phyloP scores from a whole-genome alignment of 2,888 invertebrate species.

The Pemphredon lugubris region DNA sequence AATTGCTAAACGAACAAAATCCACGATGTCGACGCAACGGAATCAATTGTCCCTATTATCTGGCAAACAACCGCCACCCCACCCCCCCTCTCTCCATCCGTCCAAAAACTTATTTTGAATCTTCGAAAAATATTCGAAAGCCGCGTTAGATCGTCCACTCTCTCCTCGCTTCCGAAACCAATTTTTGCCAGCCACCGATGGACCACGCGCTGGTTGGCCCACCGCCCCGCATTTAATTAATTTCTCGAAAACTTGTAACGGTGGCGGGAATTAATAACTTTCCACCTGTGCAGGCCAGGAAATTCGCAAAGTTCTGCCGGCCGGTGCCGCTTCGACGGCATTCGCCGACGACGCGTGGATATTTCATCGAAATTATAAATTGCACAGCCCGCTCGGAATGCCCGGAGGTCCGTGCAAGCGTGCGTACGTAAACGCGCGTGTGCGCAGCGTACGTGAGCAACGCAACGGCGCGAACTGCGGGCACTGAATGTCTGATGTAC shows the following conservation, averaged over 20 bases:
- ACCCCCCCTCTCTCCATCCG: too few species aligned
- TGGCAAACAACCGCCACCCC: too few species aligned
- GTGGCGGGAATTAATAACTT: constrained; percentile 27
- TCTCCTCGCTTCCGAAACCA: too few species aligned
- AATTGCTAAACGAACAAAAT: too few species aligned
- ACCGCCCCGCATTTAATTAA: constrained; percentile 29
- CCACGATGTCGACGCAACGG: too few species aligned
- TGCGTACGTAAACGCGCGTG: constrained; percentile 18
- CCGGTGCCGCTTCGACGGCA: constrained; percentile 19
- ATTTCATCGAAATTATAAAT: constrained; percentile 58
- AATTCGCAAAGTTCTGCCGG: constrained; percentile 32
- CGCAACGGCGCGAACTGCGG: constrained; percentile 50
- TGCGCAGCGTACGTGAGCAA: too few species aligned
- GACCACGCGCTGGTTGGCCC: background rate
- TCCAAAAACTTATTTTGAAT: too few species aligned
- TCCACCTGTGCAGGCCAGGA: constrained; percentile 14
- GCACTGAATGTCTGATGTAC: constrained; percentile 53
- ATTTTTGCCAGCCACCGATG: too few species aligned
- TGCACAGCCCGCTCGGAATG: constrained; percentile 47
- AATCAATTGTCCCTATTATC: too few species aligned
- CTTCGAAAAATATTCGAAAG: too few species aligned
- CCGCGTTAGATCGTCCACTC: too few species aligned
- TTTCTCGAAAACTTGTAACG: constrained; percentile 24
- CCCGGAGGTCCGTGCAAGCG: constrained; percentile 23
- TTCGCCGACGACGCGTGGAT: constrained; percentile 43